A percentile compares a stretch with the other conserved stretches of the same genome.
These are phyloP conservation scores for Auanema sp. DNA, from an alignment of 2,888 invertebrate genomes.

Conservation along the genomic window DNA sequence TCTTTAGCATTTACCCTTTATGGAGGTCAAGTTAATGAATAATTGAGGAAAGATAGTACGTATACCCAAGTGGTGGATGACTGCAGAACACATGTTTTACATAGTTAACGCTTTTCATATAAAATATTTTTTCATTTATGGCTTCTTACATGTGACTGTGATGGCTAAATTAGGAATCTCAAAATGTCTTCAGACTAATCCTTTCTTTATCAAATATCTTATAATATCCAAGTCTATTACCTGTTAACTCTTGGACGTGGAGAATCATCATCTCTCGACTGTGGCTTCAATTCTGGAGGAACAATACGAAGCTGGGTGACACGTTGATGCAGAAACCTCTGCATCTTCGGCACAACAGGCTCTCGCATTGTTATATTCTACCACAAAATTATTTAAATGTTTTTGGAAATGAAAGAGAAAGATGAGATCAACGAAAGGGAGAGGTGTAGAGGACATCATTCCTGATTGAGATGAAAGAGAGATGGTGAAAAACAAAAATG, in stretches of 20 bases:
- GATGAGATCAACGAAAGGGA: background rate
- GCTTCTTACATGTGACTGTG: too few relatives aligned
- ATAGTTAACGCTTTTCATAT: too few relatives aligned
- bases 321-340: constrained; percentile 28
- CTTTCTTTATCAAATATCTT: too few relatives aligned
- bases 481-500: background rate
- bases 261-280: constrained; percentile 17
- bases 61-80: too few relatives aligned
- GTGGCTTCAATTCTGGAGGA: constrained; percentile 21
- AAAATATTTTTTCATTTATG: too few relatives aligned
- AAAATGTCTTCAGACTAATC: too few relatives aligned
- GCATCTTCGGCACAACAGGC: constrained; percentile 19
- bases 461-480: background rate
- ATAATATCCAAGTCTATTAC: constrained; percentile 6
- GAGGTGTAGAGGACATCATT: background rate
- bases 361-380: constrained; percentile 1
- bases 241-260: constrained; percentile 20
- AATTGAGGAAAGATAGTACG: too few relatives aligned
- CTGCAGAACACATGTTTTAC: too few relatives aligned
- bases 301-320: constrained; percentile 29
- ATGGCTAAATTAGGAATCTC: too few relatives aligned
- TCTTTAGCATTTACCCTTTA: too few relatives aligned
- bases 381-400: background rate
- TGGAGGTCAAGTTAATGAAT: too few relatives aligned
- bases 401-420: background rate